Evolutionary conservation across 1,140 invertebrate species (phyloP), one percentile per base, ranked within the genome.

Genomic region (Agrypnia vestita): DNA sequence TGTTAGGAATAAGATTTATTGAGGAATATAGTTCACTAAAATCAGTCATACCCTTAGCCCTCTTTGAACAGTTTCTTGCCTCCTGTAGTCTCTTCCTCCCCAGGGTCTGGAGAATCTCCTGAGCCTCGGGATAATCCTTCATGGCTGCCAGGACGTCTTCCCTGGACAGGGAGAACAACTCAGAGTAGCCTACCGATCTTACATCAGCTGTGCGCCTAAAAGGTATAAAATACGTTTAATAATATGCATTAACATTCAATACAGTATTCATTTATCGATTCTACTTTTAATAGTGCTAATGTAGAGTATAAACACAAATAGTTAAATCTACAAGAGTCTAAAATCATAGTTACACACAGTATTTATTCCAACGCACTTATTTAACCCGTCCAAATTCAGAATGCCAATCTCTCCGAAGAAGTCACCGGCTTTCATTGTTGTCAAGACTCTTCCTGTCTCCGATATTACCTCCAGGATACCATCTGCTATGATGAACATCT

Each of bases 381-480:
- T 99, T 4, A 98, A 91, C 11, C 97, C 97, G 86, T 98, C 97
- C 46, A 99, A 90, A 87, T 98, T 98, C 0, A 99, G 91, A 83
- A 99, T 98, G 47, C 97, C 97, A 84, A 99, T 99, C 90, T 99
- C 97, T 7, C 97, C 97, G 85, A 99, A 99, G 89, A 99, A 99
- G 88, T 99, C 97, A 0, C 97, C 97, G 12, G 97, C 96, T 85
- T 97, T 96, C 97, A 99, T 98, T 61, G 96, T 97, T 0, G 97
- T 98, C 10, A 99, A 88, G 0, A 99, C 96, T 85, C 95, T 92
- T 3, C 97, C 97, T 46, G 94, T 95, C 87, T 98, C 97, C 85
- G 97, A 98, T 83, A 97, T 95, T 12, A 99, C 97, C 90, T 99
- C 97, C 25, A 99, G 90, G 82, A 98, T 97, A 8, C 97, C 97